Evolutionary conservation across 2,888 invertebrate genomes (phyloP), one percentile per base, ranked within the genome.

Genomic region (Drosophila anomelani): DNA sequence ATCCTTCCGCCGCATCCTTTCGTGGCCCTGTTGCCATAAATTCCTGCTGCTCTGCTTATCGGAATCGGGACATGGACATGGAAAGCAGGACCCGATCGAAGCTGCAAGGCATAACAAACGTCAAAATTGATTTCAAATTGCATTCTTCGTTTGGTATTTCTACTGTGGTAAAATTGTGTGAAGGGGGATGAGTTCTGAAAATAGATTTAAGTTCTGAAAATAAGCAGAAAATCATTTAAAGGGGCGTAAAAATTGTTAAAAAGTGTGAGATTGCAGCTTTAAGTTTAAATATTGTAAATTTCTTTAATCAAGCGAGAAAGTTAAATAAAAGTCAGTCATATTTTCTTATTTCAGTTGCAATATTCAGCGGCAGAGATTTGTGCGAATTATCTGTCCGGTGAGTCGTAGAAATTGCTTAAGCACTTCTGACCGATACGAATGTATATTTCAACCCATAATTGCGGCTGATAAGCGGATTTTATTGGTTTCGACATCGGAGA

Each of bases 91-190:
- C 66, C 71, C 53, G 43, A 60, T 59, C 67, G 51, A n/a, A 53
- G 36, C 58, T 54, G 58, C 57, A 58, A 60, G 60, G 61, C 71
- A 69, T 51, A 67, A 70, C 59, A 72, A 75, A 75, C 80, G 75
- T 88, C 81, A 88, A 62, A 85, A 88, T 88, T 88, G 85, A 85
- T 88, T 85, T 85, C 81, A 83, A 85, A 88, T 88, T 85, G 84
- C 79, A 69, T 46, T 77, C 63, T 73, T 72, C 51, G 47, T 15
- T 56, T 23, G 57, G 39, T 29, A 69, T 69, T 70, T 47, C 20
- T 23, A 17, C 12, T 23, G 29, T 29, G 43, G 36, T 36, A 23
- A 64, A 61, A 36, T 59, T 43, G 17, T 23, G 41, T 9, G 23
- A 34, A 32, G 39, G 23, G 47, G 20, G 34, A 10, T 10, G 15